Percentiles rank a stretch among this genome's conserved stretches.
Conservation (phyloP, 1,140 invertebrate genomes). For the Drosophila funebris region DNA sequence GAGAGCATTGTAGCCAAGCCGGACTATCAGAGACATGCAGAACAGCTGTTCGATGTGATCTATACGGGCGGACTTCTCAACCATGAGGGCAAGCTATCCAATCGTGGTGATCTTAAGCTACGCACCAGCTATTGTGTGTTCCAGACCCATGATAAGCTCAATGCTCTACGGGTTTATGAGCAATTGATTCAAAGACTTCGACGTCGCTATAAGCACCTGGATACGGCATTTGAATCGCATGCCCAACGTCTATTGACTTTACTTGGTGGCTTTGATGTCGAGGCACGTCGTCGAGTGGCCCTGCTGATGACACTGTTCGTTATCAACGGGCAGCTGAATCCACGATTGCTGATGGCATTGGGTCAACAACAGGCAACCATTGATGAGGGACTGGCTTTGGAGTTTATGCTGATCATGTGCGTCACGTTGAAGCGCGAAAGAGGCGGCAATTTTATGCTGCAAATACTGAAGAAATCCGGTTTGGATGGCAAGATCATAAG, state of each 20-base stretch:
- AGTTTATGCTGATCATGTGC: conserved; percentile 24
- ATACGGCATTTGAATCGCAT: conserved; percentile 2
- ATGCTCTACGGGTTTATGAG: conserved; percentile 15
- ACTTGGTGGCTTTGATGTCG: conserved; percentile 2
- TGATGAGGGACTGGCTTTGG: conserved; percentile 15
- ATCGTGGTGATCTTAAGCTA: neutral
- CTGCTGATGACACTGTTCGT: conserved; percentile 12
- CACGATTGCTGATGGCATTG: neutral
- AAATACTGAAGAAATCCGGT: conserved; percentile 3
- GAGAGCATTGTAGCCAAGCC: conserved; percentile 5
- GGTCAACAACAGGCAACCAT: conserved; percentile 14
- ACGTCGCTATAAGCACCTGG: conserved; percentile 12
- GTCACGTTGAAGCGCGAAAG: conserved; percentile 13
- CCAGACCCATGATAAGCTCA: neutral
- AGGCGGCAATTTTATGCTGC: conserved; percentile 2
- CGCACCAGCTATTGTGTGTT: conserved; percentile 15
- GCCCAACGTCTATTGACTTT: neutral
- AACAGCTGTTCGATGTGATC: conserved; percentile 17
- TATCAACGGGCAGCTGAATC: neutral
- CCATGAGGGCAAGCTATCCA: neutral
- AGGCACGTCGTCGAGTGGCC: neutral
- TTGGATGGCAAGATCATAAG: conserved; percentile 20
- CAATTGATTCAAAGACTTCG: conserved; percentile 14
- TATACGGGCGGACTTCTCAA: conserved; percentile 23
- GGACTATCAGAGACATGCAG: neutral